Conservation (phyloP, 2,113 vertebrate species). For the Hydrolagus affinis region DNA sequence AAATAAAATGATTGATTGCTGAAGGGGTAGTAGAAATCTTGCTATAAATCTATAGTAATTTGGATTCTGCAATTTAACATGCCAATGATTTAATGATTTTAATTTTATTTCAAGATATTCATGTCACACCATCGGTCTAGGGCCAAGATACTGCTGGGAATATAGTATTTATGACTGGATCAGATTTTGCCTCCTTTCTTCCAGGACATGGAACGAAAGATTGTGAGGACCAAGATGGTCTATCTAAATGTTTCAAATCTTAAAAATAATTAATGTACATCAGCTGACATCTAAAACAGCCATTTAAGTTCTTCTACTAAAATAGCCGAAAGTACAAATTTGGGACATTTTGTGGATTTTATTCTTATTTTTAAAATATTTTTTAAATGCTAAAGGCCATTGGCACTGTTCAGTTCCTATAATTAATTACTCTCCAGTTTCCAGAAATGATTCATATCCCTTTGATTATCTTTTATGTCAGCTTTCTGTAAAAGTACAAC, state of each 20-base stretch:
- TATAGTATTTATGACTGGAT: slow-evolving; percentile 7
- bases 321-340: neutral
- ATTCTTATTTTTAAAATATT: too few species aligned
- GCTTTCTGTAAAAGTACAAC: too few species aligned
- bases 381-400: neutral
- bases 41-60: slow-evolving; percentile 3
- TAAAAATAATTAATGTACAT: neutral
- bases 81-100: neutral
- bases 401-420: neutral
- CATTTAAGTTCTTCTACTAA: neutral
- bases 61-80: slow-evolving; percentile 15
- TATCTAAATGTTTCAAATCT: neutral
- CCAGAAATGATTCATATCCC: neutral
- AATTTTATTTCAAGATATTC: slow-evolving; percentile 10
- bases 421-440: slow-evolving; percentile 25
- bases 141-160: slow-evolving; percentile 3
- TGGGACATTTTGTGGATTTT: neutral
- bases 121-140: neutral
- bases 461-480: neutral
- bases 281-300: neutral
- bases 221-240: neutral
- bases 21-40: neutral
- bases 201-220: neutral
- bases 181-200: neutral
- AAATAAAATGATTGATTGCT: neutral